These are phyloP conservation scores for Aphidoletes aphidimyza DNA, from an alignment of 2,888 invertebrate genomes.

Conservation along the genomic window DNA sequence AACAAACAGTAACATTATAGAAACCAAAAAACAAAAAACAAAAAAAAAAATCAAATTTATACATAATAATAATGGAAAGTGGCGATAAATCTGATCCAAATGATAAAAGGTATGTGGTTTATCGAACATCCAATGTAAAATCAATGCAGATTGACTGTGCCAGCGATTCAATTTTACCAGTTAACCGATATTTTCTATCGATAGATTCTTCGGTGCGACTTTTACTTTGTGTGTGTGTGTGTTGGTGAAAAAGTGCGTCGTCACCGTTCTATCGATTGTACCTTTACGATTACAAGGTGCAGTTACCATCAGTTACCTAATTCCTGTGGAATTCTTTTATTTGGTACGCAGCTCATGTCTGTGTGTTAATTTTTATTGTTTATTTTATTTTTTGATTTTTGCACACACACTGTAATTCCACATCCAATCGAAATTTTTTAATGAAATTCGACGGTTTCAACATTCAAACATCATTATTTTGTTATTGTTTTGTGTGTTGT, in stretches of 20 bases:
- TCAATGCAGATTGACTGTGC: too few species aligned
- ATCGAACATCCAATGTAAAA: neutral
- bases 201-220: too few species aligned
- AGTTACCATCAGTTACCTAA: neutral
- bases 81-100: neutral
- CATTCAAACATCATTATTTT: neutral
- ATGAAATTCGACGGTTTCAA: constrained; percentile 26
- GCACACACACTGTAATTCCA: too few species aligned
- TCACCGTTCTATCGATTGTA: neutral
- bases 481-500: neutral
- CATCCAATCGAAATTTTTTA: constrained; percentile 1
- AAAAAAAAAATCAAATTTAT: too few species aligned
- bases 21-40: neutral
- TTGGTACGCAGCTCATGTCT: neutral
- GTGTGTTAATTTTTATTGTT: too few species aligned
- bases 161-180: too few species aligned
- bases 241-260: too few species aligned
- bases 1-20: neutral
- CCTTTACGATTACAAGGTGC: neutral
- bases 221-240: constrained; percentile 15
- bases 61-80: too few species aligned
- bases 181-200: too few species aligned
- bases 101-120: neutral
- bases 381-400: neutral
- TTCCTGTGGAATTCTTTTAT: neutral